These are phyloP conservation scores for Hemichromis elongatus DNA, from an alignment of 2,113 vertebrate genomes.

Conservation along the genomic window DNA sequence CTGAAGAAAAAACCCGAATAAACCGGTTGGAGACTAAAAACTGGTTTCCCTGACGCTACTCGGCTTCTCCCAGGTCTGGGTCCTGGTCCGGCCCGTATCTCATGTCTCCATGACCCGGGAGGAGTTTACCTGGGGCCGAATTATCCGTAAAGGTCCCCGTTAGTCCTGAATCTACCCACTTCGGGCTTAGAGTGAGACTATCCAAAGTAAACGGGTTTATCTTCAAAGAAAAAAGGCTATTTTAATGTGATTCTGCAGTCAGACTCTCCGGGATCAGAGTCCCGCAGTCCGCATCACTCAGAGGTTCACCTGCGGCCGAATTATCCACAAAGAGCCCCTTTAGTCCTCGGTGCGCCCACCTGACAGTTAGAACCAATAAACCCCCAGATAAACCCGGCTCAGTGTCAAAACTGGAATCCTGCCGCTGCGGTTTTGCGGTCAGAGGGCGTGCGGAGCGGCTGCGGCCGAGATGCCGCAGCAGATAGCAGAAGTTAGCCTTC, in stretches of 20 bases:
- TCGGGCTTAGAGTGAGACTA: neutral
- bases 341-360: neutral
- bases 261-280: neutral
- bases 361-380: neutral
- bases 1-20: neutral
- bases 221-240: neutral
- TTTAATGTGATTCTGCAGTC: neutral
- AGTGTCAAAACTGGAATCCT: neutral
- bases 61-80: neutral
- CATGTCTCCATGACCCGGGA: neutral
- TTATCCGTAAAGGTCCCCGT: neutral
- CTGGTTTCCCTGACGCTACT: neutral
- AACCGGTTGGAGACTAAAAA: neutral
- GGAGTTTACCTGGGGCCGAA: neutral
- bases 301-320: neutral
- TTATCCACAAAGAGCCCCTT: neutral
- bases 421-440: neutral
- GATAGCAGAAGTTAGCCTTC: neutral
- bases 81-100: neutral
- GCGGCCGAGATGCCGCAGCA: neutral
- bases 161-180: neutral
- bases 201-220: neutral
- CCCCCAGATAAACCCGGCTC: accelerated
- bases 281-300: neutral
- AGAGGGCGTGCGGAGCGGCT: neutral